Conservation (phyloP, 2,113 vertebrate species). For the Limnothrissa miodon region DNA sequence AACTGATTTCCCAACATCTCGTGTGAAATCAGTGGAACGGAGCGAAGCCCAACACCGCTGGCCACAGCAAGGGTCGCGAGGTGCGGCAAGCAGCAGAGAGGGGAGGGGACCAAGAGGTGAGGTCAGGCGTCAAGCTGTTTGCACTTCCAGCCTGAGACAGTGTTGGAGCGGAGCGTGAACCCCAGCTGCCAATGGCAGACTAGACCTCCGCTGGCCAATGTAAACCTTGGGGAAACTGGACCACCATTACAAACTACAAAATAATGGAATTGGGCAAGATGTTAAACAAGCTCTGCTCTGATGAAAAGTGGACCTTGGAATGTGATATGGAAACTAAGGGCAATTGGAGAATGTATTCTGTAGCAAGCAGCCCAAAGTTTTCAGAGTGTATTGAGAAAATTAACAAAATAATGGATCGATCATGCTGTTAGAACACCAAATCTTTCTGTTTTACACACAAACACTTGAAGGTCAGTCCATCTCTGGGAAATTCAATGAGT, state of each 20-base stretch:
- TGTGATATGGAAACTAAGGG: slow-evolving; percentile 6
- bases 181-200: neutral
- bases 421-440: slow-evolving; percentile 8
- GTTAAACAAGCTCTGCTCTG: neutral
- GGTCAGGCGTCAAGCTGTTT: neutral
- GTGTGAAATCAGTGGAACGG: neutral
- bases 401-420: neutral
- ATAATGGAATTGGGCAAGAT: neutral
- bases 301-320: slow-evolving; percentile 12
- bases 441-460: neutral
- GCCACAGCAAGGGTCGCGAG: neutral
- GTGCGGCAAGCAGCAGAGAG: neutral
- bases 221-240: neutral
- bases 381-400: neutral
- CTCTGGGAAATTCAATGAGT: neutral
- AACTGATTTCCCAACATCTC: neutral
- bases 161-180: neutral
- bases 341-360: neutral
- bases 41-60: neutral
- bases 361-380: neutral
- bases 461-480: neutral
- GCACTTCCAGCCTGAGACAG: neutral
- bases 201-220: slow-evolving; percentile 1
- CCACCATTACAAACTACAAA: neutral
- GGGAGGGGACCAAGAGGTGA: neutral